Conservation (phyloP, 2,888 invertebrate species). For the Phragmatobia fuliginosa region DNA sequence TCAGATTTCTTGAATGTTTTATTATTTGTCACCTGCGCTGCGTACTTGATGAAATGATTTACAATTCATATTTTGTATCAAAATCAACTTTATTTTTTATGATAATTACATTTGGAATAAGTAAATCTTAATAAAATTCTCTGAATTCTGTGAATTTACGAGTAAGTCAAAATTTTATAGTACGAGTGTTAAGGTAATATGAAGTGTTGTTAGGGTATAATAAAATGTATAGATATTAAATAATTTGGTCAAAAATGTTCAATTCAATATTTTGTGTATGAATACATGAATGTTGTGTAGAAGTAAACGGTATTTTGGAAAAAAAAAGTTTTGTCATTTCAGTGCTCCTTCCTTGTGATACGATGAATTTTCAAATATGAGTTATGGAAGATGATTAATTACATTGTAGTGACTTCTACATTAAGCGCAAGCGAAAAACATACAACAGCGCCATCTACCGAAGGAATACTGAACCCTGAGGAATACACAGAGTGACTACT, state of each 20-base stretch:
- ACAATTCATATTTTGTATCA: background rate
- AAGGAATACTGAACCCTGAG: too few relatives aligned
- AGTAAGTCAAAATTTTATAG: conserved; percentile 40
- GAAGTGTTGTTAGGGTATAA: too few relatives aligned
- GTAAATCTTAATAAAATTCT: conserved; percentile 26
- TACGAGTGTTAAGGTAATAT: conserved; percentile 25
- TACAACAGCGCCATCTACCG: too few relatives aligned
- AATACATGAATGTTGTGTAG: conserved; percentile 53
- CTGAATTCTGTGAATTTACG: conserved; percentile 51
- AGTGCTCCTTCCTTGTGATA: background rate
- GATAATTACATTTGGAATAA: conserved; percentile 30
- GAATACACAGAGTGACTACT: too few relatives aligned
- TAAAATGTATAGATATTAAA: conserved; percentile 33
- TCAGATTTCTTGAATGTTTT: conserved; percentile 4
- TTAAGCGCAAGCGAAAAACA: too few relatives aligned
- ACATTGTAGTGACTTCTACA: too few relatives aligned
- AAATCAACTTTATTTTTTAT: conserved; percentile 1
- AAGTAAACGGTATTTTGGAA: conserved; percentile 51
- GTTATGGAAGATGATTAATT: too few relatives aligned
- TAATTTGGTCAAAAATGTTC: conserved; percentile 47
- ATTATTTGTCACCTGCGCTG: background rate
- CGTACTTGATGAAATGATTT: conserved; percentile 1
- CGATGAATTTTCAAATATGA: background rate
- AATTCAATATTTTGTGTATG: conserved; percentile 51
- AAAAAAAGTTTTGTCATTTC: conserved; percentile 16